phyloP scores from a whole-genome alignment of 1,140 invertebrate genomes.

The Chlorops oryzae region DNA sequence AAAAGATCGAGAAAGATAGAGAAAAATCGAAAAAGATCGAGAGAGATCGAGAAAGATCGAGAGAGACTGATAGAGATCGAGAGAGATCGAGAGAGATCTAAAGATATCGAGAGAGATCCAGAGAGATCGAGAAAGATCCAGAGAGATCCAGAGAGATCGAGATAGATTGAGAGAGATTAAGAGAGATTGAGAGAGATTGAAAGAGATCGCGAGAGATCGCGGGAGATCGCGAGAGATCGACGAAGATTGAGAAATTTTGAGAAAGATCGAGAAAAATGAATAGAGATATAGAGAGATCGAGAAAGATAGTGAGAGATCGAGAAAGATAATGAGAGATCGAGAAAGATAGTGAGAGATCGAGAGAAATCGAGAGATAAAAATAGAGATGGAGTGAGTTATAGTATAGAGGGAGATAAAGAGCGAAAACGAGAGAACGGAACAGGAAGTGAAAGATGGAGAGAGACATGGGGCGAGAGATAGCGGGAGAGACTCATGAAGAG shows the following conservation, averaged over 20 bases:
- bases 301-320: not conserved
- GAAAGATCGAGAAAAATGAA: not conserved
- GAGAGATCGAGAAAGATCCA: no score
- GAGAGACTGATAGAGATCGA: not conserved
- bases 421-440: not conserved
- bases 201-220: not conserved
- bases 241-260: not conserved
- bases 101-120: not conserved
- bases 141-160: not conserved
- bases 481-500: not conserved
- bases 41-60: not conserved
- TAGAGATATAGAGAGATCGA: not conserved
- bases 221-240: not conserved
- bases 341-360: not conserved
- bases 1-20: not conserved
- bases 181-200: not conserved
- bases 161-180: not conserved
- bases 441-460: not conserved
- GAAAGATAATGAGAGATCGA: not conserved
- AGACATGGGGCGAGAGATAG: not conserved
- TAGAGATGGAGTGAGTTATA: not conserved
- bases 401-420: not conserved
- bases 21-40: not conserved
- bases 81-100: not conserved
- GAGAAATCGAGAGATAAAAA: not conserved